A percentile compares a stretch with the other conserved stretches of the same genome.
These are phyloP conservation scores for Bolborhynchus lineola DNA, from an alignment of 2,113 vertebrate genomes.

Conservation along the genomic window DNA sequence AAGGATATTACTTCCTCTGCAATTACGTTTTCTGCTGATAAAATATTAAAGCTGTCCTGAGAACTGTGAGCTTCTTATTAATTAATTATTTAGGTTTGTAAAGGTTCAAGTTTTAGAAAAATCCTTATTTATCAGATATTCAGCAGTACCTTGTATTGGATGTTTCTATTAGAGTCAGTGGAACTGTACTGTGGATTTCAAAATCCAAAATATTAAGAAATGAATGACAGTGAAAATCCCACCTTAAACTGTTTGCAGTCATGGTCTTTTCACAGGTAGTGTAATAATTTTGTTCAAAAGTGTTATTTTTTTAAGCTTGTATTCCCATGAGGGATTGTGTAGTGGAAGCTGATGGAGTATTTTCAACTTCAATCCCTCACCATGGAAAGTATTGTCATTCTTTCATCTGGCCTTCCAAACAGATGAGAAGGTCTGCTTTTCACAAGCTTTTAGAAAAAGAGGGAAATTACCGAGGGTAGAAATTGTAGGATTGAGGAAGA, in stretches of 20 bases:
- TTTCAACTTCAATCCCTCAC: background rate
- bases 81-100: background rate
- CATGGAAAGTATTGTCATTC: background rate
- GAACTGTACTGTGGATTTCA: background rate
- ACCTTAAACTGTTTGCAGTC: background rate
- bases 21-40: background rate
- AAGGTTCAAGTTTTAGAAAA: background rate
- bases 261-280: background rate
- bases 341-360: background rate
- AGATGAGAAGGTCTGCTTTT: background rate
- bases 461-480: background rate
- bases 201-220: background rate
- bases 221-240: background rate
- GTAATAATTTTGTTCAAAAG: background rate
- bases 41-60: background rate
- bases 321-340: background rate
- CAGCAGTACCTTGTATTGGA: background rate
- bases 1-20: background rate
- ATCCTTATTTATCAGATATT: background rate
- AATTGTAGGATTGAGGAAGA: background rate
- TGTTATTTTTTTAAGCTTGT: background rate
- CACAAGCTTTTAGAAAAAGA: background rate
- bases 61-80: background rate
- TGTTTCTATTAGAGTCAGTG: background rate
- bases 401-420: background rate